Evolutionary conservation across 1,140 invertebrate species (phyloP), one percentile per base, ranked within the genome.

Genomic region (Archegozetes longisetosus): DNA sequence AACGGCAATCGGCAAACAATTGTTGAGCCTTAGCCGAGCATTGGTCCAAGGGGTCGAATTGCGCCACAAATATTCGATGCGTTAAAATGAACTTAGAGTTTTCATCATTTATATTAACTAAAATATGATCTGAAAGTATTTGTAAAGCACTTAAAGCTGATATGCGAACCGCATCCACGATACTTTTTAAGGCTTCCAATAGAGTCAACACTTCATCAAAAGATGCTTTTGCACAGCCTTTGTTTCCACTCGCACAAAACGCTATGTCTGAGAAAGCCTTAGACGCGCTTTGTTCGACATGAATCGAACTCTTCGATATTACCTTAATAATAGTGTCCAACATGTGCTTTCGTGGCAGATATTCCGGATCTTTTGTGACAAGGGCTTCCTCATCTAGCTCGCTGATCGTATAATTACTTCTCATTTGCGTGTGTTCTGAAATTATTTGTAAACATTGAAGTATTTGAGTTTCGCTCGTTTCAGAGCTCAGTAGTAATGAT

Each of bases 301-400:
- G 77, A 2, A 80, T 82, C 22, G 69, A 72, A n/a, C 57, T 63
- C 74, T 77, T 69, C 78, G 82, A 80, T 65, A 92, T 86, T 3
- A 93, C 74, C 61, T 88, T 77, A 40, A 93, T 79, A 12, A 93
- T 74, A 20, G 90, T 71, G 50, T 82, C 74, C 65, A 92, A 82
- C 76, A 95, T 84, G 60, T 87, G 80, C 66, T 80, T 78, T 50
- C 84, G 76, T 2, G 91, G 90, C 61, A 94, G 74, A 48, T 85
- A 78, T 54, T 77, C 73, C 0, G 89, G 88, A 73, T 87, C 69
- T 61, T 68, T 64, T 12, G n/a, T 28, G 22, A 51, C 22, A 1
- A 56, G 9, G 13, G 25, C 22, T 0, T 71, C 64, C 58, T 76
- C 70, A 12, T 66, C 64, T 22, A 64, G 63, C 40, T 62, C 62